Conservation (phyloP, 2,888 invertebrate species). For the Brenthis hecate region DNA sequence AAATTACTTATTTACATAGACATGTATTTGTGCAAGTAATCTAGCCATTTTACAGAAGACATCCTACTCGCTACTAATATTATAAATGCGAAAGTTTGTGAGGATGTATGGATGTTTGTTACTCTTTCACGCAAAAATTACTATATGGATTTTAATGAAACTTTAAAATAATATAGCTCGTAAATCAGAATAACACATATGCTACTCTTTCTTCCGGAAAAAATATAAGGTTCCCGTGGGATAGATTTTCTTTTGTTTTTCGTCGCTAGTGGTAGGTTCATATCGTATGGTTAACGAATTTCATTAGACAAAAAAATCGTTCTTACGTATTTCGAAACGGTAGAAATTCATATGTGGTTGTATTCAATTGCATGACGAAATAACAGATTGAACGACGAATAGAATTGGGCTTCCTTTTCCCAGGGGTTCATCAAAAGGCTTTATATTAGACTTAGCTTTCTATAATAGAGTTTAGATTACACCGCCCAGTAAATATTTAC, state of each 20-base stretch:
- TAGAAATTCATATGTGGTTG: slow-evolving; percentile 24
- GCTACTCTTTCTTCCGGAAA: no score
- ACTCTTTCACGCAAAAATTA: no score
- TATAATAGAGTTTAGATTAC: slow-evolving; percentile 1
- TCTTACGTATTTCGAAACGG: background rate
- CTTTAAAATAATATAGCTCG: no score
- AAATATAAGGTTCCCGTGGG: no score
- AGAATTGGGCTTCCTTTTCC: slow-evolving; percentile 55
- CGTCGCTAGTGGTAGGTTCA: no score
- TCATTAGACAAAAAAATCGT: slow-evolving; percentile 9
- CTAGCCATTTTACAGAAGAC: background rate
- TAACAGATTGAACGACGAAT: slow-evolving; percentile 49
- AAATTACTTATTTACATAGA: no score
- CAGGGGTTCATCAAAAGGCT: slow-evolving; percentile 40
- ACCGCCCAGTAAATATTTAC: background rate
- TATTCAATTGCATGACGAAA: slow-evolving; percentile 43
- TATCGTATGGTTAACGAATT: background rate
- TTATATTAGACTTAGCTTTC: slow-evolving; percentile 7
- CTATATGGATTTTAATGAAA: no score
- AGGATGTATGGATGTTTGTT: no score
- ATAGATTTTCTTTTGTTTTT: no score
- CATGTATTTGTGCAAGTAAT: background rate
- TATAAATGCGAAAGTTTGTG: no score
- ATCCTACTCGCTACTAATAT: no score
- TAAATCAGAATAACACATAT: no score